Percentiles rank a stretch among this genome's conserved stretches.
Conservation (phyloP, 2,888 invertebrate genomes). For the Ectemnius continuus region DNA sequence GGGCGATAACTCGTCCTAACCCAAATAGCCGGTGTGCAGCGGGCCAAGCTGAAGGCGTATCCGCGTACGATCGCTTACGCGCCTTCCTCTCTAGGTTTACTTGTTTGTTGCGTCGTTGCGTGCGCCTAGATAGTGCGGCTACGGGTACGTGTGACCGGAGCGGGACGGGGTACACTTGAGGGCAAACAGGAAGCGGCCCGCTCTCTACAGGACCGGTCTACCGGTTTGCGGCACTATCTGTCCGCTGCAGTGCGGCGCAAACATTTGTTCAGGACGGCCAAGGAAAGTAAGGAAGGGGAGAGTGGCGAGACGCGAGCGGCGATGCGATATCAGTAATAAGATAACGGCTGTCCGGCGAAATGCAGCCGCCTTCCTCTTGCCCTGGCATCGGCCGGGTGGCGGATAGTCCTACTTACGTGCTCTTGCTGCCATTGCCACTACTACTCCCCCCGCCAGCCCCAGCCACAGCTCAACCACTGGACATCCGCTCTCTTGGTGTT, state of each 20-base stretch:
- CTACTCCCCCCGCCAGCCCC: not conserved
- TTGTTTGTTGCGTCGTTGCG: slow-evolving; percentile 29
- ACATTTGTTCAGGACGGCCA: slow-evolving; percentile 71
- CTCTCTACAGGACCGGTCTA: slow-evolving; percentile 58
- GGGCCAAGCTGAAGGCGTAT: slow-evolving; percentile 3
- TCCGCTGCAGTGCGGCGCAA: slow-evolving; percentile 65
- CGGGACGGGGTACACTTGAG: slow-evolving; percentile 27
- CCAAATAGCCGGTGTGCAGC: slow-evolving; percentile 38
- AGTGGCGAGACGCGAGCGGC: slow-evolving; percentile 48
- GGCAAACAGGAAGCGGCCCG: slow-evolving; percentile 67
- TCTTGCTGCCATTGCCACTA: slow-evolving; percentile 2
- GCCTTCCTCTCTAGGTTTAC: slow-evolving; percentile 36
- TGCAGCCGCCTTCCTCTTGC: slow-evolving; percentile 26
- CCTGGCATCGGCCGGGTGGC: slow-evolving; percentile 7
- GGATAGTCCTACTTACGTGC: slow-evolving; percentile 11
- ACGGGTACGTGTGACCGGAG: slow-evolving; percentile 12
- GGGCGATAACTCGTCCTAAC: slow-evolving; percentile 52
- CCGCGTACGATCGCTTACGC: slow-evolving; percentile 5
- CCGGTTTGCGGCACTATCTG: slow-evolving; percentile 65
- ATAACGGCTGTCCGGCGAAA: slow-evolving; percentile 67
- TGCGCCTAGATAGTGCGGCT: not conserved
- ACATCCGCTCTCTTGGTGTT: not conserved
- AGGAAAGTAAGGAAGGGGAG: slow-evolving; percentile 54
- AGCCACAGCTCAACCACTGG: slow-evolving; percentile 10
- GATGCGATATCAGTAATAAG: slow-evolving; percentile 72